A percentile compares a stretch with the other conserved stretches of the same genome.
Evolutionary conservation across 2,888 invertebrate species (phyloP).

Genomic region (Apamea crenata): DNA sequence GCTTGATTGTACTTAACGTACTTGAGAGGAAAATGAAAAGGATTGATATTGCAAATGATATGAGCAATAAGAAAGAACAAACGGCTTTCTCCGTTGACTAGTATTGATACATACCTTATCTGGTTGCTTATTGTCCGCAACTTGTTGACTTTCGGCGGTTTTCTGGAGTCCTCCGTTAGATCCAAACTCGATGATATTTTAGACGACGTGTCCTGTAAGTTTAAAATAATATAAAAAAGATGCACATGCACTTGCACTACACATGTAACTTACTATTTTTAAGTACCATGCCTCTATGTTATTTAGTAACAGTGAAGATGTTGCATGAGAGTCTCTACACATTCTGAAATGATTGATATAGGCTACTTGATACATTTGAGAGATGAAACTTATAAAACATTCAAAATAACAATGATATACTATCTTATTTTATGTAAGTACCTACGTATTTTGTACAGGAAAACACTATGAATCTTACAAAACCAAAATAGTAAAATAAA

Average conservation of each 20-base stretch:
- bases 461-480: slow-evolving; percentile 7
- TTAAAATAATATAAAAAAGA: slow-evolving; percentile 56
- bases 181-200: slow-evolving; percentile 91
- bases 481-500: slow-evolving; percentile 10
- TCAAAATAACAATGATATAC: slow-evolving; percentile 8
- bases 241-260: slow-evolving; percentile 50
- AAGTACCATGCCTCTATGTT: slow-evolving; percentile 54
- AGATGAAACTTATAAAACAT: slow-evolving; percentile 19
- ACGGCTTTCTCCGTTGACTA: neutral
- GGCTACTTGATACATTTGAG: slow-evolving; percentile 34
- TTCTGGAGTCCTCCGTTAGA: slow-evolving; percentile 89
- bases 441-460: slow-evolving; percentile 3
- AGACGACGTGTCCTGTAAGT: slow-evolving; percentile 89
- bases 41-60: slow-evolving; percentile 7
- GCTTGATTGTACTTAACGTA: slow-evolving; percentile 40
- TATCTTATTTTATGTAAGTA: slow-evolving; percentile 2
- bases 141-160: slow-evolving; percentile 92
- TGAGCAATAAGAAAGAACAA: neutral
- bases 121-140: slow-evolving; percentile 94
- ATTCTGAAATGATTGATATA: slow-evolving; percentile 50
- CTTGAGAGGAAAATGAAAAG: slow-evolving; percentile 11
- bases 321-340: slow-evolving; percentile 51
- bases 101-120: slow-evolving; percentile 90
- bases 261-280: slow-evolving; percentile 26
- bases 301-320: slow-evolving; percentile 35